Evolutionary conservation across 2,797 vertebrate species (phyloP).

Genomic region (Parambassis ranga): DNA sequence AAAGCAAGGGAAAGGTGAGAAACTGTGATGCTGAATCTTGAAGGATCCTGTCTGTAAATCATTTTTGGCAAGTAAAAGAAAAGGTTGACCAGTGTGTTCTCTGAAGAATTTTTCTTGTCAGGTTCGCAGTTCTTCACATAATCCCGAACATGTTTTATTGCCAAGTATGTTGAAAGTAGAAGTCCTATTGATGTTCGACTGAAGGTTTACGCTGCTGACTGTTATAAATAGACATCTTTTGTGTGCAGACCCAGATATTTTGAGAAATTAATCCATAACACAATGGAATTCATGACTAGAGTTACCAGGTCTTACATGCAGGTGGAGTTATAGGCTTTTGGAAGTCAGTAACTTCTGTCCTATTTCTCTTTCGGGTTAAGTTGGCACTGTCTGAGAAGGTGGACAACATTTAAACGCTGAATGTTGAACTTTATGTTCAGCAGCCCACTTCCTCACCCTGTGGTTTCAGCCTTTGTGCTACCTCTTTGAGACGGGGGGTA

Average conservation of each 20-base stretch:
- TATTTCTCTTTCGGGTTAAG: too few species aligned
- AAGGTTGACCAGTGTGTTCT: background rate
- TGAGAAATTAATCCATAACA: conserved; percentile 30
- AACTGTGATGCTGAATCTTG: background rate
- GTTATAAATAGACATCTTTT: conserved; percentile 5
- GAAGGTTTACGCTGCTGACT: conserved; percentile 23
- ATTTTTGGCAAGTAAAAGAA: background rate
- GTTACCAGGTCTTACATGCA: too few species aligned
- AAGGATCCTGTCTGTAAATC: background rate
- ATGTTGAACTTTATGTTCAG: too few species aligned
- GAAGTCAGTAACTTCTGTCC: too few species aligned
- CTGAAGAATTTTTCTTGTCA: background rate
- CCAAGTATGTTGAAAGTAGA: conserved; percentile 21
- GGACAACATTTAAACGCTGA: too few species aligned
- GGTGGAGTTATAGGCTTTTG: too few species aligned
- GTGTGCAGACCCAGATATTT: conserved; percentile 27
- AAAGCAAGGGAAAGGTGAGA: background rate
- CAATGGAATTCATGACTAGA: background rate
- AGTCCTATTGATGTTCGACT: conserved; percentile 1
- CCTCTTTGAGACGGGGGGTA: too few species aligned
- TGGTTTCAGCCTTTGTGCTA: too few species aligned
- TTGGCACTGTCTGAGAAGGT: too few species aligned
- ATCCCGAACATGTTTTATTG: conserved; percentile 18
- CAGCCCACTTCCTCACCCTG: too few species aligned
- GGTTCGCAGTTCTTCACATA: background rate